Conservation (phyloP, 2,113 vertebrate species). For the Hemiscyllium ocellatum region DNA sequence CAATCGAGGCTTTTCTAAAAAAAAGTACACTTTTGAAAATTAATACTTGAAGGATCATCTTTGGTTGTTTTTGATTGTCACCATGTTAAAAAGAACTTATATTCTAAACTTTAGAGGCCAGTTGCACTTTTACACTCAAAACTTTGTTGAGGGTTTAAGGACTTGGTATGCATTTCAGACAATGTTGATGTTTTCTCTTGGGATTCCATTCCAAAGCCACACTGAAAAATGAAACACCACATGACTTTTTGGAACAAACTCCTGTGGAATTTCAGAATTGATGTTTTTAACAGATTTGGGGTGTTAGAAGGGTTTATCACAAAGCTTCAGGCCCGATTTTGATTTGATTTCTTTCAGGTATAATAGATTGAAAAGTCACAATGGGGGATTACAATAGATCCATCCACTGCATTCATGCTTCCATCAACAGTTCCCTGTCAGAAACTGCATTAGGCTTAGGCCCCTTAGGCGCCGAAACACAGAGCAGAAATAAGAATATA, state of each 20-base stretch:
- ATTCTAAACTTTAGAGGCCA: neutral
- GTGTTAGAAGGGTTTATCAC: slow-evolving; percentile 22
- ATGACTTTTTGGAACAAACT: neutral
- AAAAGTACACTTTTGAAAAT: neutral
- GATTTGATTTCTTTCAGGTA: slow-evolving; percentile 25
- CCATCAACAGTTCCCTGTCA: slow-evolving; percentile 29
- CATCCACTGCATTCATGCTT: neutral
- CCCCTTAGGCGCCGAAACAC: neutral
- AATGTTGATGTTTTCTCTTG: neutral
- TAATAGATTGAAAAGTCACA: slow-evolving; percentile 31
- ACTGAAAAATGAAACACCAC: neutral
- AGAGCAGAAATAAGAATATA: neutral
- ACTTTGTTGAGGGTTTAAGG: neutral
- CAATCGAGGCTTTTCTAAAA: neutral
- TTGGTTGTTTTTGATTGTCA: neutral
- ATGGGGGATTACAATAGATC: slow-evolving; percentile 1
- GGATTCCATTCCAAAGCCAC: neutral
- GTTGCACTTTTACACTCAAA: slow-evolving; percentile 25
- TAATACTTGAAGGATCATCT: neutral
- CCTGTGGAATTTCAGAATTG: neutral
- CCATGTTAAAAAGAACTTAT: neutral
- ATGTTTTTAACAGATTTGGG: slow-evolving; percentile 20
- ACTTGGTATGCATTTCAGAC: neutral
- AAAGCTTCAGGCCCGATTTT: slow-evolving; percentile 31
- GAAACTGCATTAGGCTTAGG: slow-evolving; percentile 6